These are phyloP conservation scores for Pangasius larnaudii DNA, from an alignment of 2,797 vertebrate species.

Conservation along the genomic window DNA sequence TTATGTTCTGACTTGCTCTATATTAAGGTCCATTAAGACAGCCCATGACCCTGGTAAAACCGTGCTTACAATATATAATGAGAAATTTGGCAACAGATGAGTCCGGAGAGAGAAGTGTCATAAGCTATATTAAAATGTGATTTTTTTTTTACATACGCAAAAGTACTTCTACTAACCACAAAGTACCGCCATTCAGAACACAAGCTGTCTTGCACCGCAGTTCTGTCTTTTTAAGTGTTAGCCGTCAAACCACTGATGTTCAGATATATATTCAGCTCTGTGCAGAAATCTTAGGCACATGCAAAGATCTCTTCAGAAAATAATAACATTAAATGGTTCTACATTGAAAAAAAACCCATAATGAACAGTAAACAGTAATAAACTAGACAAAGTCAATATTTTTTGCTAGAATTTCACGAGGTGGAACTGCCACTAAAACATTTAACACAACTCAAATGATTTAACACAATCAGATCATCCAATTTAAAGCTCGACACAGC, in stretches of 20 bases:
- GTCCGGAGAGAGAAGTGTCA: neutral
- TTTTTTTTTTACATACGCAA: neutral
- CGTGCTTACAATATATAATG: neutral
- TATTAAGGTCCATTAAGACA: slow-evolving; percentile 18
- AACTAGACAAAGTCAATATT: too few species aligned
- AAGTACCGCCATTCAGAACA: neutral
- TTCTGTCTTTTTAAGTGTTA: neutral
- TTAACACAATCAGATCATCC: too few species aligned
- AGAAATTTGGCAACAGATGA: neutral
- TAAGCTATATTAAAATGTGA: slow-evolving; percentile 7
- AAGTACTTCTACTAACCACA: neutral
- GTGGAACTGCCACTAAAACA: too few species aligned
- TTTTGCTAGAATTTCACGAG: too few species aligned
- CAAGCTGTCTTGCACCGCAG: neutral
- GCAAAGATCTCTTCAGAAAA: too few species aligned
- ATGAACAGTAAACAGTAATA: too few species aligned
- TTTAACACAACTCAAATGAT: too few species aligned
- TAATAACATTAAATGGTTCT: too few species aligned
- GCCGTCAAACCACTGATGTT: neutral
- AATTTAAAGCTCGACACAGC: too few species aligned
- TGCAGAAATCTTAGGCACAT: neutral
- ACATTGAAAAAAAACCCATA: too few species aligned
- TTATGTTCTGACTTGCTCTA: slow-evolving; percentile 4
- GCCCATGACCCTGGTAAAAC: neutral
- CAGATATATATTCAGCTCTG: neutral